Base-by-base conservation (phyloP, 2,113 vertebrate species). In the Mixornis gularis region DNA sequence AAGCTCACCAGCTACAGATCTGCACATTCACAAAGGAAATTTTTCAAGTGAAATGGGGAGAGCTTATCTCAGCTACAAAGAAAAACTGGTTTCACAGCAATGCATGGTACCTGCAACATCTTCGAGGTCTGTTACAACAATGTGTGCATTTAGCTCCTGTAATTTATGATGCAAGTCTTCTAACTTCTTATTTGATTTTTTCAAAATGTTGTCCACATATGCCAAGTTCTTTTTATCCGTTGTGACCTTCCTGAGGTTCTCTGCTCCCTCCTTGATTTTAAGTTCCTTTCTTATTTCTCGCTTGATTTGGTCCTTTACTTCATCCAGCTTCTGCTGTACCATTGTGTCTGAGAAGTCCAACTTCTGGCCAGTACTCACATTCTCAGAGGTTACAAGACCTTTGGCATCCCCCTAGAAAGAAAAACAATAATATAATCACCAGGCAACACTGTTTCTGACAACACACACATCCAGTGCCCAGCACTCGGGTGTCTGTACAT, bases 221-320 rank as follows among this genome's bases (percentile, higher is more conserved):
- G 99, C 99, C 97, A 99, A 98, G 96, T 98, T 99, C 98, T 99
- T 99, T 98, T 99, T 99, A 97, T 99, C 99, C 6, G 99, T 99
- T 93, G 99, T 99, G 80, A 99, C 99, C 97, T 98, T 98, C 81
- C 99, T 98, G 89, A 99, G 98, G 97, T 99, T 99, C 97, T 99
- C 99, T 7, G 99, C 98, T 81, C 99, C 99, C 95, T 99, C 99
- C 97, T 99, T 99, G 96, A 99, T 99, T 98, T 99, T 99, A 94
- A 99, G 98, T 98, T 99, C 99, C 93, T 99, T 99, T 93, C 99
- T 99, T 97, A 99, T 99, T 98, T 99, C 99, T 34, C 99, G 97
- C 82, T 99, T 99, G 95, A 99, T 99, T 98, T 98, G 98, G 97
- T 99, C 99, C 94, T 99, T 99, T 95, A 98, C 95, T 97, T 99